Evolutionary conservation across 92 coral and sea anemone species (phyloP), one percentile per base, ranked within the genome.

Genomic region (Parazoanthus darwini): DNA sequence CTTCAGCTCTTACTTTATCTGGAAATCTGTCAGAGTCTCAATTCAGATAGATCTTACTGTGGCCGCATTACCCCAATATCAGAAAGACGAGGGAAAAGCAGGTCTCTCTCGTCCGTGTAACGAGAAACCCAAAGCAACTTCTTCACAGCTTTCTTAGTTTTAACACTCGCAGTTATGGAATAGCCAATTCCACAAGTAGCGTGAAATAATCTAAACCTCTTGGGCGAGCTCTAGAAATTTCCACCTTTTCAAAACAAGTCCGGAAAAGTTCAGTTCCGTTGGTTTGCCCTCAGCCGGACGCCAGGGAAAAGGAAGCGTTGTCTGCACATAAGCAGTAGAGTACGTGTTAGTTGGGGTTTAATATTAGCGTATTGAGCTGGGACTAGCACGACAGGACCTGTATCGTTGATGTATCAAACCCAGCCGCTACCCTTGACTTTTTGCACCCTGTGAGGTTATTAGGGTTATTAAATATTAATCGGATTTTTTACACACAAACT

Each of bases 211-310:
- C 26, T 37, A 76, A 39, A 23, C 46, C 46, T 37, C 79, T 76
- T 18, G 80, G 43, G 46, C 3, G 54, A 76, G 33, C 80, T 76
- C 80, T 76, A 5, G 80, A 76, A 39, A 76, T 76, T 76, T 76
- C 80, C 80, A 44, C 46, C 54, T n/a, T 76, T 38, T 39, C 79
- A 23, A 5, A 44, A 8, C 25, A 76, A 76, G 80, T 39, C 80
- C 80, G 80, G 29, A 76, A 75, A 42, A 76, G 16, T 37, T 42
- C 9, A 25, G 25, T 76, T n/a, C 33, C n/a, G n/a, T 76, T 20
- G 43, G 23, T 76, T 10, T 76, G 3, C 80, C 51, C 18, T 11
- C 78, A 39, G 50, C 51, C 51, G 80, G 80, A 76, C 80, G 35
- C 26, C 0, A 63, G 70, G 26, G 5, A 15, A 29, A 72, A 22